phyloP scores from a whole-genome alignment of 2,797 vertebrate species.

The Eupleurogrammus muticus region DNA sequence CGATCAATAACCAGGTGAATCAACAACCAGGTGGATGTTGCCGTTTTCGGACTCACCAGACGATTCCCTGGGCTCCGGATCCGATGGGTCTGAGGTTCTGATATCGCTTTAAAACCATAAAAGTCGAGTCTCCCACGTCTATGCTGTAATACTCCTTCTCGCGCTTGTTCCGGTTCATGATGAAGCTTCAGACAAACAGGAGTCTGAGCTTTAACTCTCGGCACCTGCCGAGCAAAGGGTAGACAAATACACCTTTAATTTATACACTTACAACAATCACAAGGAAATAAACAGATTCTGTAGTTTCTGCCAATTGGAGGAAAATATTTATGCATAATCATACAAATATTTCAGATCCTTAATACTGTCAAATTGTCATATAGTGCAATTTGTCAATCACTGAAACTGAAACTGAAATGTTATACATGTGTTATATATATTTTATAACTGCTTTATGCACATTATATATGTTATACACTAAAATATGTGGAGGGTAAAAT shows the following conservation, averaged over 20 bases:
- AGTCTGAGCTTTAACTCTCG: conserved; percentile 45
- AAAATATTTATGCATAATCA: neutral
- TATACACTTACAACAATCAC: neutral
- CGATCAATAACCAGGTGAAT: too few relatives aligned
- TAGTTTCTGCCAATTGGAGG: too few relatives aligned
- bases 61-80: conserved; percentile 98
- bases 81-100: conserved; percentile 98
- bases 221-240: conserved; percentile 60
- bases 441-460: too few relatives aligned
- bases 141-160: conserved; percentile 99
- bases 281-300: neutral
- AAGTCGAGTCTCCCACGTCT: conserved; percentile 98
- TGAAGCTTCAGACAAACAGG: conserved; percentile 65
- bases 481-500: too few relatives aligned
- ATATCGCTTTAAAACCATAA: conserved; percentile 96
- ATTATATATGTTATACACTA: too few relatives aligned
- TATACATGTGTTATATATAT: too few relatives aligned
- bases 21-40: too few relatives aligned
- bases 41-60: conserved; percentile 86
- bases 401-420: too few relatives aligned
- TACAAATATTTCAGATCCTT: neutral
- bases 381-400: too few relatives aligned
- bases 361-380: too few relatives aligned
- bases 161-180: conserved; percentile 98
- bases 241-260: neutral